Evolutionary conservation across 2,113 vertebrate genomes (phyloP), one percentile per base, ranked within the genome.

Genomic region (Platichthys stellatus): DNA sequence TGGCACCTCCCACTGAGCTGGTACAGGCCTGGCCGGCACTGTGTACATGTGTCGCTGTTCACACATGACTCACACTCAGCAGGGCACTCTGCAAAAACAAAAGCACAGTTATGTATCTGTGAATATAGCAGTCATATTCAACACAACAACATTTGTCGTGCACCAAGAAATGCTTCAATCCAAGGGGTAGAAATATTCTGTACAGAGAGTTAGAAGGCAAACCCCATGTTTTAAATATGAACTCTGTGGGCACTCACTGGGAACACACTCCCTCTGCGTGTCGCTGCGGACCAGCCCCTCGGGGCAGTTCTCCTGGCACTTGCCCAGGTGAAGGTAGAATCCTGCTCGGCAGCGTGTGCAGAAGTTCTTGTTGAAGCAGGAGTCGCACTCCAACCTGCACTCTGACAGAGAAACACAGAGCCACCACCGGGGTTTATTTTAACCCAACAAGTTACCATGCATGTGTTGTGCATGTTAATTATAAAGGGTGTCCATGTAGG

Each of bases 351-450:
- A 99, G 69, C 97, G 97, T 62, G 96, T 98, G 94, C 98, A 99
- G 95, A 99, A 99, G 94, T 98, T 99, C 95, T 95, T 97, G 94
- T 97, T 96, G 95, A 99, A 99, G 95, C 97, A 99, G 84, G 97
- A 97, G 85, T 99, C 98, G 87, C 98, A 99, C 93, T 99, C 98
- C 80, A 96, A 94, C 95, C 96, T 96, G 92, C 98, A 99, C 95
- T 97, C 98, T 99, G 95, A 90, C 95, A 95, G 17, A 93, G 73
- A 94, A 90, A 79, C 86, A 90, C 72, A 89, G 81, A 85, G 80
- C 74, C 83, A 87, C 80, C 86, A 53, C 68, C 69, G 49, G 75
- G 40, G 72, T 91, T 89, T 88, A 87, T 86, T 88, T 83, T 86
- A 88, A 87, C 74, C 28, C 51, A 12, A 72, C 67, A 80, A 80